Base-by-base conservation (phyloP, 2,888 invertebrate species). In the Argynnis bischoffii region DNA sequence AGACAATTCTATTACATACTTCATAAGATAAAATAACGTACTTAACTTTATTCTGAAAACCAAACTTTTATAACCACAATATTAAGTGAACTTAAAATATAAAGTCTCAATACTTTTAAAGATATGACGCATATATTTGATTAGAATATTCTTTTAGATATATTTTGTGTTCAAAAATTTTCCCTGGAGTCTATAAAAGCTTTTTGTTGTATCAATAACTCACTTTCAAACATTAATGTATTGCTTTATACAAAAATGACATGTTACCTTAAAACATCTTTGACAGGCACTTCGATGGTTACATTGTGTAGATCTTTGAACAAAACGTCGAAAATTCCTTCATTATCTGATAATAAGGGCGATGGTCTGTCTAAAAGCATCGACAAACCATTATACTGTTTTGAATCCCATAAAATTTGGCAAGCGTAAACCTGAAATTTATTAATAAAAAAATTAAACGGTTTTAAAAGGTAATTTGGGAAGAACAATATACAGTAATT, bases 341-440 rank as follows among this genome's bases (percentile, higher is more conserved):
- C 90, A 11, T 92, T 89, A 77, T 94, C 94, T 0, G 72, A 46
- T 6, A 91, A 75, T 0, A 95, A 86, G 64, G 95, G 93, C 15
- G 95, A 95, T 0, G 94, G 95, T 65, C 93, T 89, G 78, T 97
- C 96, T 70, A 97, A 87, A 41, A 96, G 89, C 72, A 94, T 93
- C 66, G 94, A 93, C 55, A 97, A 84, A 15, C 94, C 93, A 46
- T 89, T 88, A 79, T 95, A 96, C 71, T 95, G 92, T 0, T 95
- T 94, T 67, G 94, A 87, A 72, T 94, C 95, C 89, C 95, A 95
- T 53, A 97, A 88, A 0, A 96, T 95, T 66, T 95, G 94, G 77
- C 97, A 97, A 1, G 96, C 87, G 77, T 96, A 94, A 67, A 95
- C 83, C 93, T 93, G 73, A 18, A 82, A 35, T 80, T 35, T 71